Base-by-base conservation (phyloP, 2,888 invertebrate species). In the Eristalis pertinax region DNA sequence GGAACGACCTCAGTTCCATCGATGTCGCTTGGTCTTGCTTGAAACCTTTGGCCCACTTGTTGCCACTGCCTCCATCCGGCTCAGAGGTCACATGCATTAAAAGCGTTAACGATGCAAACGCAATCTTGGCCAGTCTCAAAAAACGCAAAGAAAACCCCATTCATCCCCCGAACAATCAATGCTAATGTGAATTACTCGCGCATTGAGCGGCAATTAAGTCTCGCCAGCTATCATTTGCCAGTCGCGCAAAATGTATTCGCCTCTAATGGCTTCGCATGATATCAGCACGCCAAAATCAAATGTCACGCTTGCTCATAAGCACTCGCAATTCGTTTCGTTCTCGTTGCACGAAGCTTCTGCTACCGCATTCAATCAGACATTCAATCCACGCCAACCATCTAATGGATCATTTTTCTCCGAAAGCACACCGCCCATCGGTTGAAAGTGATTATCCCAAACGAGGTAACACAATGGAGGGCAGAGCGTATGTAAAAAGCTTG, bases 281-380 rank as follows among this genome's bases (percentile, higher is more conserved):
- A 38, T 72, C 70, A 70, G 63, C 24, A 19, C 7, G 63, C 58
- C 65, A 24, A 72, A 80, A 72, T 72, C 41, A 78, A 65, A 60
- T 74, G 72, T 76, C 72, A 76, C 62, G 80, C 81, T 67, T 38
- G 19, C n/a, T 11, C 67, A 50, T 69, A 78, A 41, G 68, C n/a
- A 58, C n/a, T n/a, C 0, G 32, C 32, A 32, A 73, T 63, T 38
- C 43, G 62, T 50, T 73, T 69, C 32, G 50, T 7, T 64, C 35
- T 50, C 22, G 15, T 56, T 35, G 50, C n/a, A 19, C 19, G n/a
- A 19, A 50, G 43, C 43, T 32, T 41, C 32, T 32, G 60, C 19
- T 26, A 29, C 32, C 4, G 24, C 26, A 3, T n/a, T 22, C 5
- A 69, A 69, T 70, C 58, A 60, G 26, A 60, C 56, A 74, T 74